Conservation (phyloP, 1,140 invertebrate species). For the Bombus superbus region DNA sequence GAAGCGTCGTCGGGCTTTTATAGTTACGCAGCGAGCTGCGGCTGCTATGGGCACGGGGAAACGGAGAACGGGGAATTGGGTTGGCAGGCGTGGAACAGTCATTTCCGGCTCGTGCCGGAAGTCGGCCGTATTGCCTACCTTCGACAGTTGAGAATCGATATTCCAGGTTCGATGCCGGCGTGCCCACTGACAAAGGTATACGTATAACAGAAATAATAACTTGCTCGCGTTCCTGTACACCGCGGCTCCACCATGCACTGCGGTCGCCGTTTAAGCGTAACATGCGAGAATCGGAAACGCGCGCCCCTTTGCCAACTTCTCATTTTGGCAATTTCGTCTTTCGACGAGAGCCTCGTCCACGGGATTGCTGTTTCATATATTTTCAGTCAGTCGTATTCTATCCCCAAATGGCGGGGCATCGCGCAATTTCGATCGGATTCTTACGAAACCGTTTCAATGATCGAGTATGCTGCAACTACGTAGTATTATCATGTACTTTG, state of each 20-base stretch:
- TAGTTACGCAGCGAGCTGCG: slow-evolving; percentile 2
- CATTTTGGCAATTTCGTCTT: not conserved
- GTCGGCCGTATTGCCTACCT: slow-evolving; percentile 69
- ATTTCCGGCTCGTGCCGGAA: slow-evolving; percentile 74
- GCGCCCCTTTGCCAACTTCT: not conserved
- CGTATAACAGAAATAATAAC: slow-evolving; percentile 51
- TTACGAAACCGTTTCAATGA: not conserved
- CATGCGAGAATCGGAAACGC: not conserved
- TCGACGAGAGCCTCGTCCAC: too few relatives aligned
- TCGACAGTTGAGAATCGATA: slow-evolving; percentile 69
- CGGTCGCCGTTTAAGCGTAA: slow-evolving; percentile 1
- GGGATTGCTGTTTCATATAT: too few relatives aligned
- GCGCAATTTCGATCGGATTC: not conserved
- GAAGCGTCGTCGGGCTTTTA: slow-evolving; percentile 5
- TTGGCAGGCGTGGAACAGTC: slow-evolving; percentile 73
- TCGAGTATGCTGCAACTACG: not conserved
- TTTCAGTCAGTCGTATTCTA: not conserved
- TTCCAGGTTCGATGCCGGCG: slow-evolving; percentile 37
- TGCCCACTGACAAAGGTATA: slow-evolving; percentile 5
- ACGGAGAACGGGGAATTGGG: slow-evolving; percentile 59
- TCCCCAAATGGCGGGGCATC: not conserved
- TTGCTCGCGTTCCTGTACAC: not conserved
- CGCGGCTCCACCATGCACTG: not conserved
- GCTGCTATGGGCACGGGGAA: not conserved
- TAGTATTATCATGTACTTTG: not conserved